Percentiles rank a stretch among this genome's conserved stretches.
phyloP scores from a whole-genome alignment of 2,113 vertebrate genomes.

The Morone chrysops region DNA sequence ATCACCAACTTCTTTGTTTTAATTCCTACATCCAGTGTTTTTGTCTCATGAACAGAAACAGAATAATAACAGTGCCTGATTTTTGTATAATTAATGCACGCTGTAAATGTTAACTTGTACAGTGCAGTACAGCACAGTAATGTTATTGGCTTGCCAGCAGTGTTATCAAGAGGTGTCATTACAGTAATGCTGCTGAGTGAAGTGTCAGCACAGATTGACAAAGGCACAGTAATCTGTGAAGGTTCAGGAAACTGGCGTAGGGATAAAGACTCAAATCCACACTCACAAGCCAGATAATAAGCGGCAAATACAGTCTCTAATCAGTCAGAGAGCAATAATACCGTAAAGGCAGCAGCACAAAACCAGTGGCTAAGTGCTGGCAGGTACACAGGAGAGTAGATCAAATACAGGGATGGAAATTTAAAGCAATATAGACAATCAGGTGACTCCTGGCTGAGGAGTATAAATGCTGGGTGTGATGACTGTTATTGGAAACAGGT shows the following conservation, averaged over 20 bases:
- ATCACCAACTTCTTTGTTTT: background rate
- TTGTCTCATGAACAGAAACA: background rate
- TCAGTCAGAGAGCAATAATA: background rate
- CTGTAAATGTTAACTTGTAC: background rate
- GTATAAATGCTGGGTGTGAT: background rate
- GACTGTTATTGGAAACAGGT: background rate
- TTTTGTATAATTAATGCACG: background rate
- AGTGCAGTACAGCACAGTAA: background rate
- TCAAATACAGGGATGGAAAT: background rate
- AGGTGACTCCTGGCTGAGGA: background rate
- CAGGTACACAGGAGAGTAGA: background rate
- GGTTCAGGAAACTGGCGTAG: background rate
- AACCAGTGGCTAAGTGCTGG: background rate
- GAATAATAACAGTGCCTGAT: background rate
- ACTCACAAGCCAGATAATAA: slow-evolving; percentile 4
- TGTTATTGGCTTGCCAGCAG: background rate
- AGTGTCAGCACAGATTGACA: background rate
- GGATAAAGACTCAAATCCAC: background rate
- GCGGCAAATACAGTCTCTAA: background rate
- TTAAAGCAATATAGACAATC: background rate
- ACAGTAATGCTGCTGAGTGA: background rate
- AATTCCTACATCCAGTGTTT: background rate
- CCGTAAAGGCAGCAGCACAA: background rate
- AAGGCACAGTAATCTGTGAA: slow-evolving; percentile 9
- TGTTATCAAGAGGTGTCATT: background rate